Evolutionary conservation across 1,140 invertebrate species (phyloP), one percentile per base, ranked within the genome.

Genomic region (Thereuonema tuberculata): DNA sequence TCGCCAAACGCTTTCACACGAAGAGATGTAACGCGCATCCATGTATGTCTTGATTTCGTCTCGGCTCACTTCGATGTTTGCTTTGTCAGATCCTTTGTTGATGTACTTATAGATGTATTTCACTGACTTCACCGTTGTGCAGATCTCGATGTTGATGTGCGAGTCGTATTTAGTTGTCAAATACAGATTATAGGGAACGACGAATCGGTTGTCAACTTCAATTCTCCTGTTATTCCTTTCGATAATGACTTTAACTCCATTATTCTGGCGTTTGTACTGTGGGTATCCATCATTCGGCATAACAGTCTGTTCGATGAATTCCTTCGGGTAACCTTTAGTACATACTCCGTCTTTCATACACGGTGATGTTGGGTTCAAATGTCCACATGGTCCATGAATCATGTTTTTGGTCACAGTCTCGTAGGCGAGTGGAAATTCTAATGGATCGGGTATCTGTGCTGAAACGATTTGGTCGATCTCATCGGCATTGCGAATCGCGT

Each of bases 141-240:
- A 62, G 21, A 67, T 26, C 64, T 68, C 66, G 0, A 68, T 65
- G 47, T 67, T 67, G 5, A 65, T 64, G 43, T 67, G 65, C 29
- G 55, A 27, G 20, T 66, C 26, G 24, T 66, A 68, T 25, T 60
- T 60, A 14, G 49, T 17, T 14, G 37, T 21, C 20, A 67, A 58
- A 26, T 62, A 48, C 21, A 48, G 26, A 61, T 62, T 66, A 50
- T 67, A 61, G 1, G 65, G 64, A 1, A 68, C 61, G 17, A 67
- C 64, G 48, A 26, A 66, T 24, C 53, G 31, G 29, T 66, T 68
- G 23, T 58, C 50, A 48, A 66, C 64, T 2, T 27, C 26, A 46
- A 25, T 27, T 20, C 50, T 25, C 20, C 20, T 14, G 21, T 20
- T 25, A 52, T 14, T 14, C 20, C 24, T 52, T 20, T 52, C 20